Base-by-base conservation (phyloP, 2,113 vertebrate genomes). In the Anolis sagrei region DNA sequence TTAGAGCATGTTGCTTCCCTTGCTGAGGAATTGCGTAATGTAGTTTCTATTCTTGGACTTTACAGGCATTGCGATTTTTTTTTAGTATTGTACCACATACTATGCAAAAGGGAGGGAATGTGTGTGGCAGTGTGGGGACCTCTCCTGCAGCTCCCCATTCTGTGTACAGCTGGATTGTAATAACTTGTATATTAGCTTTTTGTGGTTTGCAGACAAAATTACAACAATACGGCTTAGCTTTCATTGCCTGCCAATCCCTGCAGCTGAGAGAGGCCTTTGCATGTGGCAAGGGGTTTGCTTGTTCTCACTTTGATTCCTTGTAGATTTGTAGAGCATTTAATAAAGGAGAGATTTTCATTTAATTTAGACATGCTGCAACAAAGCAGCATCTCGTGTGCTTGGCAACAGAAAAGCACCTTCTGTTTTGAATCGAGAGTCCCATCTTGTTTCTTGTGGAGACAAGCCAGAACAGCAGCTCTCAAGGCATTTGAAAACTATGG, bases 91-190 rank as follows among this genome's bases (percentile, higher is more conserved):
- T 39, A 19, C 51, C 44, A 25, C 74, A 72, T 48, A 5, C 25
- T 62, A 80, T 5, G 27, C 9, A 54, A 27, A 82, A 64, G 58
- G 19, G 62, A 9, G 8, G 18, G 27, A 64, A n/a, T 36, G 70
- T 39, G 34, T 73, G 70, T 73, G 70, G 25, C 16, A 2, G 25
- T 39, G 70, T 21, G 48, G 36, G n/a, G 48, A 29, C 64, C 25
- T 2, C 8, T 11, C 25, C 8, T 13, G 14, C n/a, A 29, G 7
- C 14, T 34, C 27, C 27, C 54, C 39, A 32, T 29, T 32, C 54
- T 36, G 23, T 3, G 73, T 48, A 19, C 87, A 32, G 62, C 78
- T 16, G 21, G 58, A 88, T 77, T 85, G 83, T 87, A 87, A 62
- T 19, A 85, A 32, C 68, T 79, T 76, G n/a, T 61, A 27, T 27